Conservation (phyloP, 1,140 invertebrate species). For the Drosophila arawakana region DNA sequence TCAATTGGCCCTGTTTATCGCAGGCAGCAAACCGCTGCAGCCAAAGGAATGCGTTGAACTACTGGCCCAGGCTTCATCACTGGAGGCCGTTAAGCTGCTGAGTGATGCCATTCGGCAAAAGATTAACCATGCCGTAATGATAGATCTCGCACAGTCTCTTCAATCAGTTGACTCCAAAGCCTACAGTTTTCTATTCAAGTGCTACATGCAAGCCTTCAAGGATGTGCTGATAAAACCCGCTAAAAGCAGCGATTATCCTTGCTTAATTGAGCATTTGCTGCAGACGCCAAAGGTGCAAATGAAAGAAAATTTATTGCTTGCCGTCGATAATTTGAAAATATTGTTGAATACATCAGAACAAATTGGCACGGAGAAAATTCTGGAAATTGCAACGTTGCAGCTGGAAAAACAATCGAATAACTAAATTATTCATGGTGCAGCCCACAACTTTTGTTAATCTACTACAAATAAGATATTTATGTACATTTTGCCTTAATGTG, state of each 20-base stretch:
- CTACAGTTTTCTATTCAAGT: constrained; percentile 33
- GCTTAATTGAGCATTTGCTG: constrained; percentile 16
- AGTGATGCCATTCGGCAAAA: constrained; percentile 6
- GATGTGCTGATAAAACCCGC: neutral
- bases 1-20: neutral
- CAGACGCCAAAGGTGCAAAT: constrained; percentile 5
- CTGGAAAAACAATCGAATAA: no score
- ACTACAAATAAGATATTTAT: no score
- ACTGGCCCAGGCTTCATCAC: constrained; percentile 6
- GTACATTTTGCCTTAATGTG: no score
- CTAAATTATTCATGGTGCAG: no score
- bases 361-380: neutral
- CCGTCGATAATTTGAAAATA: constrained; percentile 9
- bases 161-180: neutral
- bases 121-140: constrained; percentile 4
- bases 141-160: constrained; percentile 2
- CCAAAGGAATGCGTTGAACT: constrained; percentile 17
- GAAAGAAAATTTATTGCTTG: neutral
- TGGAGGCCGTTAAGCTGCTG: constrained; percentile 32
- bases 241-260: neutral
- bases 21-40: neutral
- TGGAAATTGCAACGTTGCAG: neutral
- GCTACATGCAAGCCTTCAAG: constrained; percentile 24
- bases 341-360: neutral
- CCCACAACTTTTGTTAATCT: no score